Evolutionary conservation across 2,888 invertebrate genomes (phyloP), one percentile per base, ranked within the genome.

Genomic region (Acanthoscelides obtectus): DNA sequence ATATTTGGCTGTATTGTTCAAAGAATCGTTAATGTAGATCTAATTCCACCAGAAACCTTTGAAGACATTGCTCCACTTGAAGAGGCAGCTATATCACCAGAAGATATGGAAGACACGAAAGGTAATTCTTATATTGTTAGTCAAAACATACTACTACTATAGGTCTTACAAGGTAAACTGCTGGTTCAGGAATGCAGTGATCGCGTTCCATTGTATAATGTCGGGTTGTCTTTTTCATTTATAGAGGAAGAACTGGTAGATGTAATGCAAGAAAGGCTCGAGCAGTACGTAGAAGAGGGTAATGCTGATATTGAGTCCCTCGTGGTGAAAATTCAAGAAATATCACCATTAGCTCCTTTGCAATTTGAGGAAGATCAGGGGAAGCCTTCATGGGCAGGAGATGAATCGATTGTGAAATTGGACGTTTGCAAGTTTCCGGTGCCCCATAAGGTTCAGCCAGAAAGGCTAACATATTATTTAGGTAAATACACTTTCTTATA

Each of bases 11-110:
- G 80, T 67, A 71, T 71, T 0, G 73, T 83, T 5, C 75, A 79
- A 25, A 79, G 83, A 69, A 79, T 80, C 17, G 79, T 80, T 0
- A 76, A 76, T 20, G 73, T 84, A 4, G 79, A 83, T 63, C 78
- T 78, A 0, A 70, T 22, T 20, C 82, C 82, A 0, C 82, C 82
- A 8, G 75, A 76, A 19, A 71, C 45, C 2, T 72, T 81, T 68
- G 75, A 76, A 5, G 78, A 75, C 8, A 22, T 79, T 17, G 76
- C 73, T 20, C 66, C 68, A 20, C 45, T 64, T n/a, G 70, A 74
- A 71, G 71, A 68, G 20, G 22, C 27, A 45, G 63, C 63, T 20
- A 67, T 69, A 45, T 65, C 70, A n/a, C 66, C 69, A n/a, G 71
- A 70, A 27, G 70, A 69, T 25, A 69, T 67, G 67, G n/a, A 22